Percentiles rank a stretch among this genome's conserved stretches.
phyloP scores from a whole-genome alignment of 2,797 vertebrate genomes.

The Orestias chungarensis region DNA sequence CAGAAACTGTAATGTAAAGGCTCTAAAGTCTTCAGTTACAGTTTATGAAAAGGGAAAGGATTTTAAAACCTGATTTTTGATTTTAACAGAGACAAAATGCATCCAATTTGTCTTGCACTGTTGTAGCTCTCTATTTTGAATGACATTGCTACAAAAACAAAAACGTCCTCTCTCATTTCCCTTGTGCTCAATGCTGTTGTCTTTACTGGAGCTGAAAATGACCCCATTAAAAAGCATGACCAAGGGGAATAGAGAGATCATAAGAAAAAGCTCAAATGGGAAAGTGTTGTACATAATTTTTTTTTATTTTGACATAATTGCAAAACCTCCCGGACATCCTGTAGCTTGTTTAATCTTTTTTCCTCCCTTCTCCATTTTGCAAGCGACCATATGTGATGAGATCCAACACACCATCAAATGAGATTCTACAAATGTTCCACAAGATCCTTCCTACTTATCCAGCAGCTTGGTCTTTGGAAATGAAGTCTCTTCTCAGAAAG shows the following conservation, averaged over 20 bases:
- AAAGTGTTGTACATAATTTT: conserved; percentile 10
- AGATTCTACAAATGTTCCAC: conserved; percentile 87
- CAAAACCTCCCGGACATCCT: too few species aligned
- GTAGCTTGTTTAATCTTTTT: conserved; percentile 8
- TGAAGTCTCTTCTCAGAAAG: conserved; percentile 90
- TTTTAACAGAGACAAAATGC: background rate
- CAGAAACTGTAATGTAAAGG: background rate
- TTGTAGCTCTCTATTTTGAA: conserved; percentile 2
- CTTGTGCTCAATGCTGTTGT: conserved; percentile 20
- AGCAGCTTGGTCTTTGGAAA: conserved; percentile 87
- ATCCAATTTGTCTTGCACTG: background rate
- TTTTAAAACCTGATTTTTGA: background rate
- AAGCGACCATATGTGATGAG: conserved; percentile 95
- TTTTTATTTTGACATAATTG: too few species aligned
- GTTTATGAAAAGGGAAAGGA: background rate
- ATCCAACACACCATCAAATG: conserved; percentile 83
- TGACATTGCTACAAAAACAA: background rate
- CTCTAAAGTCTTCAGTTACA: background rate
- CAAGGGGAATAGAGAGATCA: conserved; percentile 1
- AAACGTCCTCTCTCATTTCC: conserved; percentile 1
- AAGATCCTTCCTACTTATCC: conserved; percentile 88
- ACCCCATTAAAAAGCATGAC: conserved; percentile 17
- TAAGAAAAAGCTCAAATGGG: conserved; percentile 5
- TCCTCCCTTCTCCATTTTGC: conserved; percentile 5
- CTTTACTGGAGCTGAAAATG: conserved; percentile 28